phyloP scores from a whole-genome alignment of 1,140 invertebrate species.

The Lepidostoma basale region DNA sequence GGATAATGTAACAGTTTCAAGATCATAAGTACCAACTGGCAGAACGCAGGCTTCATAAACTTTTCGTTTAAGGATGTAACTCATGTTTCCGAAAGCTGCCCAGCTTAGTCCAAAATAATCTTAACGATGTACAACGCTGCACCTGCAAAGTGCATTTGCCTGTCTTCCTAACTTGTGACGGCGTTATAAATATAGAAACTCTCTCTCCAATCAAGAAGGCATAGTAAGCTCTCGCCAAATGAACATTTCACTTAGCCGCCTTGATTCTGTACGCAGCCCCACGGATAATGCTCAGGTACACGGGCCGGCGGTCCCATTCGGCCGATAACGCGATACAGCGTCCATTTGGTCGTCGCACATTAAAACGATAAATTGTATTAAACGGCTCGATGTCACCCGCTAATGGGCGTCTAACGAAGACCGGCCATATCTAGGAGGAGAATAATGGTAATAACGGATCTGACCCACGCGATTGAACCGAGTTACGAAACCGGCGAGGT shows the following conservation, averaged over 20 bases:
- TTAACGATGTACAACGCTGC: no score
- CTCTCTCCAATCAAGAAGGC: slow-evolving; percentile 14
- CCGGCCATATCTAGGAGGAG: slow-evolving; percentile 13
- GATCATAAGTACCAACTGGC: no score
- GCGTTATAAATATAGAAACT: slow-evolving; percentile 4
- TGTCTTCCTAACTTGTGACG: slow-evolving; percentile 1
- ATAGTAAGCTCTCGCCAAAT: neutral
- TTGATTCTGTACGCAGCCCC: no score
- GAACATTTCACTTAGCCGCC: neutral
- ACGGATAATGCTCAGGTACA: neutral
- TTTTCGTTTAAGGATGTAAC: no score
- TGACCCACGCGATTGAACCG: slow-evolving; percentile 28
- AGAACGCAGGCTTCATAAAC: no score
- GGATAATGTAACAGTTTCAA: no score
- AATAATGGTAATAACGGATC: slow-evolving; percentile 23
- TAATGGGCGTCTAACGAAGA: slow-evolving; percentile 28
- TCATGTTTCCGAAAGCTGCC: no score
- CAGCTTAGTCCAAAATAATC: no score
- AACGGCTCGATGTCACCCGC: slow-evolving; percentile 24
- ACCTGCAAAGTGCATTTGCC: no score
- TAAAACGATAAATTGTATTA: slow-evolving; percentile 27
- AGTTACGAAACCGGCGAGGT: slow-evolving; percentile 31
- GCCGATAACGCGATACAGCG: neutral
- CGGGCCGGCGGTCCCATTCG: neutral
- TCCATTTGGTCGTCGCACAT: slow-evolving; percentile 22